A percentile compares a stretch with the other conserved stretches of the same genome.
These are phyloP conservation scores for Periparus ater DNA, from an alignment of 2,797 vertebrate species.

Conservation along the genomic window DNA sequence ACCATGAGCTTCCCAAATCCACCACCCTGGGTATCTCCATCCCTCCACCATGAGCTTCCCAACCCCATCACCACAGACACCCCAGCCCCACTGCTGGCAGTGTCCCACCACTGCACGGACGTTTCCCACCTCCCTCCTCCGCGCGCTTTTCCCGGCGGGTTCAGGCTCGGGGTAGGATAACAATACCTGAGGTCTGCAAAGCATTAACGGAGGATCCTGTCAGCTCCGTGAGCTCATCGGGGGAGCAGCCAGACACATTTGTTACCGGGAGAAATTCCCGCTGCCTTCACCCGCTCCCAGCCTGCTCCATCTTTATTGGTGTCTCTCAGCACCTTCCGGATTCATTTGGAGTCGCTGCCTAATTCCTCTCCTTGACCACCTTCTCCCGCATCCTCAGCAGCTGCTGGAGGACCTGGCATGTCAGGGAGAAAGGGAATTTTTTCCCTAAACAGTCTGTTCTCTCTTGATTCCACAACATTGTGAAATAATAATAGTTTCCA, in stretches of 20 bases:
- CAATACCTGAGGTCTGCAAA: constrained; percentile 74
- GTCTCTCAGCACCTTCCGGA: constrained; percentile 69
- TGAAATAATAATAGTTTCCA: neutral
- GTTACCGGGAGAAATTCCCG: constrained; percentile 12
- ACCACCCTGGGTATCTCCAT: no score
- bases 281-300: constrained; percentile 25
- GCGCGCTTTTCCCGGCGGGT: constrained; percentile 65
- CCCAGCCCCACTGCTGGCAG: neutral
- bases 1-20: no score
- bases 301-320: constrained; percentile 48
- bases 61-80: neutral
- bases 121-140: constrained; percentile 50
- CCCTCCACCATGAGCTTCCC: fast-evolving
- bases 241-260: constrained; percentile 74
- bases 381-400: neutral
- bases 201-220: constrained; percentile 73
- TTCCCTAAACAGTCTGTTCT: neutral
- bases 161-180: constrained; percentile 72
- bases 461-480: neutral
- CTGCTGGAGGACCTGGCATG: constrained; percentile 4
- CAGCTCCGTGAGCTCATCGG: constrained; percentile 72
- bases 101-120: fast-evolving
- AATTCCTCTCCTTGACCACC: constrained; percentile 38
- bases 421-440: constrained; percentile 6
- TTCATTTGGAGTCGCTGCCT: neutral